A percentile compares a stretch with the other conserved stretches of the same genome.
phyloP scores from a whole-genome alignment of 2,888 invertebrate genomes.

The Cantharis rufa region DNA sequence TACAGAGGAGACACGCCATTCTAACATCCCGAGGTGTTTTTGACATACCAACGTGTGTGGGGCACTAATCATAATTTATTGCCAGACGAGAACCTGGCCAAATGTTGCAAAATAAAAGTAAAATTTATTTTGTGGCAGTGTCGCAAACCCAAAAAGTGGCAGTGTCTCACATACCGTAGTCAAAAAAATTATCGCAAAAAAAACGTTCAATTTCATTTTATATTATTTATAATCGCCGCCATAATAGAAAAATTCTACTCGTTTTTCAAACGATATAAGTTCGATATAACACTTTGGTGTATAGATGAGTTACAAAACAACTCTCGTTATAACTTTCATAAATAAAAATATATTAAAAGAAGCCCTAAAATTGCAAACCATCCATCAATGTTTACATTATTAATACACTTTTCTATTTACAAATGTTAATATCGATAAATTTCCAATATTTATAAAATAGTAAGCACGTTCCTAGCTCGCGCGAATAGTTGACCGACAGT shows the following conservation, averaged over 20 bases:
- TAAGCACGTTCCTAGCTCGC: neutral
- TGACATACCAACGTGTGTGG: neutral
- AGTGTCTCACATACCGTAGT: neutral
- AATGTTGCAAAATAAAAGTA: neutral
- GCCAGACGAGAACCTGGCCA: neutral
- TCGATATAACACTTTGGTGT: neutral
- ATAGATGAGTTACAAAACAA: neutral
- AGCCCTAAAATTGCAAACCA: neutral
- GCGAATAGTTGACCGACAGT: neutral
- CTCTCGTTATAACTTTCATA: neutral
- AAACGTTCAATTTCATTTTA: neutral
- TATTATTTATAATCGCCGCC: neutral
- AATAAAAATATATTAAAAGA: constrained; percentile 3
- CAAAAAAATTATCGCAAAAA: neutral
- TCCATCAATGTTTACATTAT: constrained; percentile 2
- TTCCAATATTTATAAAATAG: neutral
- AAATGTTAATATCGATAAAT: constrained; percentile 1
- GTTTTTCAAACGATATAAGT: neutral
- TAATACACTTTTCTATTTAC: neutral
- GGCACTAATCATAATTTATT: neutral
- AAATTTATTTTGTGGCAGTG: neutral
- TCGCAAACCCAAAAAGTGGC: neutral
- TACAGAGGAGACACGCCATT: neutral
- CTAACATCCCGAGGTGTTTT: neutral
- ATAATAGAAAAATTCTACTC: neutral